Base-by-base conservation (phyloP, 2,797 vertebrate species). In the Eurystomus glaucurus region DNA sequence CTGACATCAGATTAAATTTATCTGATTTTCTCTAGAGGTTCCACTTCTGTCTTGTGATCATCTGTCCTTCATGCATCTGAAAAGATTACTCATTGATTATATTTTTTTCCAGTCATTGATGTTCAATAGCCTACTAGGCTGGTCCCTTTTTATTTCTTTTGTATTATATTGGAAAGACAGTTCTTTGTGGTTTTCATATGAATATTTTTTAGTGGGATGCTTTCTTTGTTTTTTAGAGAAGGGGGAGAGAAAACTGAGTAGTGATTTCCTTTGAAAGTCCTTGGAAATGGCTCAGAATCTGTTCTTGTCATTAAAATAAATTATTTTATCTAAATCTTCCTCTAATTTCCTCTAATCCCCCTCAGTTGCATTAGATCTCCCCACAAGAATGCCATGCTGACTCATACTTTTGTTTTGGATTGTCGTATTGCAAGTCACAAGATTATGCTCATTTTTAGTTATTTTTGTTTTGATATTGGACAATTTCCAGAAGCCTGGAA, bases 361-460 rank as follows among this genome's bases (percentile, higher is more conserved):
- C 6, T 29, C 45, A 14, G 8, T 52, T 85, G 6, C 3, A 1
- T n/a, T 87, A 58, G 15, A n/a, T 62, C 14, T 50, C 19, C 35
- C 60, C 10, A 52, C 9, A 65, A 29, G 31, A 87, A 50, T 52
- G 16, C 3, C 29, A 28, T 26, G 6, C 8, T 87, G 70, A 33
- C 28, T 89, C 26, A 58, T 33, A 84, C 0, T 16, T 74, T 41
- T 46, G 2, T 51, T 7, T 64, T 66, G 28, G 11, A 77, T 57
- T 77, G 9, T 60, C 3, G 60, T 68, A 43, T 9, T 31, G 48
- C 18, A 94, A 94, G 75, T 46, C 31, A 64, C 10, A 66, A 46
- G 10, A 41, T 58, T 46, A 20, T 46, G 1, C 0, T 1, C 2
- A 2, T 11, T 61, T 66, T 71, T 2, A 12, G 64, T 77, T 55